These are phyloP conservation scores for Apteryx mantelli DNA, from an alignment of 2,113 vertebrate genomes.

Conservation along the genomic window DNA sequence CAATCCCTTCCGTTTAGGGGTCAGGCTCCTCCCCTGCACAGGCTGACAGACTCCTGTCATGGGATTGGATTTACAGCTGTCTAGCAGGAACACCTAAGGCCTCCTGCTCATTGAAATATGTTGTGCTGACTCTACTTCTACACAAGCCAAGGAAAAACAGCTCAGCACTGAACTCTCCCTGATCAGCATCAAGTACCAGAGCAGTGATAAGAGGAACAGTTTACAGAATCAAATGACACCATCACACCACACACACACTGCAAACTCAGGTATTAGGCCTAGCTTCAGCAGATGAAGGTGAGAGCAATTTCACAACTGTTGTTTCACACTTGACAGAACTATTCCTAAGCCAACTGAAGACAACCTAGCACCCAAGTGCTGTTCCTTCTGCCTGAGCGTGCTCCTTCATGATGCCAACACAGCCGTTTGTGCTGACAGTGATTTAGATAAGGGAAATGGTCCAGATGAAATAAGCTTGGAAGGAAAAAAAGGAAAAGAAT, in stretches of 20 bases:
- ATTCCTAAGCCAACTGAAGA: neutral
- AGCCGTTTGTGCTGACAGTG: neutral
- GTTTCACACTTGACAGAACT: neutral
- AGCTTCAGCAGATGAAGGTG: neutral
- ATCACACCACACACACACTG: accelerated
- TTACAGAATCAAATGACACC: neutral
- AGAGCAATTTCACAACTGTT: neutral
- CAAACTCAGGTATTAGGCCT: neutral
- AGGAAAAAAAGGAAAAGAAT: neutral
- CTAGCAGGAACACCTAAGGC: neutral
- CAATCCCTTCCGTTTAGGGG: neutral
- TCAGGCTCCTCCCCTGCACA: neutral
- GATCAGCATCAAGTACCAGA: neutral
- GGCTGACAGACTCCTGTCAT: neutral
- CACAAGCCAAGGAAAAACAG: neutral
- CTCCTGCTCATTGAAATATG: neutral
- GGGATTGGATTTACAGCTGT: neutral
- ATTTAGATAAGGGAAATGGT: accelerated
- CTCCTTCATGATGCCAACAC: neutral
- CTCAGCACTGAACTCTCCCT: neutral
- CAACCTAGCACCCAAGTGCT: neutral
- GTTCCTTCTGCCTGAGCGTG: neutral
- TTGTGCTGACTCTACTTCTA: neutral
- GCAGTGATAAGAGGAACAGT: accelerated
- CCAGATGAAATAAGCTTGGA: neutral